phyloP scores from a whole-genome alignment of 64 coral and sea anemone species.

The Trachythela sp. region DNA sequence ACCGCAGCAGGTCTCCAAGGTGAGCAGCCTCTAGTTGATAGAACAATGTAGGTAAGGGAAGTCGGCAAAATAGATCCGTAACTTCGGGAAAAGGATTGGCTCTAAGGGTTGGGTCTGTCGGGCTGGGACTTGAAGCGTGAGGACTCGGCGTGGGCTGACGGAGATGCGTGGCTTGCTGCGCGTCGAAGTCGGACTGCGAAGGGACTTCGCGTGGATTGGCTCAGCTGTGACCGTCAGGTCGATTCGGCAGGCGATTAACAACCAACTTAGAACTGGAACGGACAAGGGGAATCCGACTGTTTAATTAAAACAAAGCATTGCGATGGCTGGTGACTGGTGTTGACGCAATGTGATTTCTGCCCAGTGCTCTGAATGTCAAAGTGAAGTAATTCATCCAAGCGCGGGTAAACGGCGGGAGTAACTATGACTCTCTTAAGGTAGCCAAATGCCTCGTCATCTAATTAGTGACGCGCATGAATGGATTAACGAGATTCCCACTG shows the following conservation, averaged over 20 bases:
- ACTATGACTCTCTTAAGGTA: background rate
- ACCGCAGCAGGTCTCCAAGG: slow-evolving; percentile 17
- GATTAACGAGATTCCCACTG: background rate
- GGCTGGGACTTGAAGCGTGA: slow-evolving; percentile 8
- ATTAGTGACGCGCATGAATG: background rate
- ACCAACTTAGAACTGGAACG: slow-evolving; percentile 19
- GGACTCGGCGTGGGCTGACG: background rate
- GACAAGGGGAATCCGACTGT: background rate
- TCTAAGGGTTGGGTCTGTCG: slow-evolving; percentile 14
- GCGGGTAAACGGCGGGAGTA: slow-evolving; percentile 6
- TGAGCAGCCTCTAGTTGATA: too few species aligned
- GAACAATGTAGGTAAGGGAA: too few species aligned
- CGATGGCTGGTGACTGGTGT: slow-evolving; percentile 22
- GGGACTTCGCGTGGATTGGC: background rate
- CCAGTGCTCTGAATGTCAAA: slow-evolving; percentile 31
- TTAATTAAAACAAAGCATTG: slow-evolving; percentile 13
- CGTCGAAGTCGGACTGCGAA: background rate
- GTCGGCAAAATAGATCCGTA: slow-evolving; percentile 7
- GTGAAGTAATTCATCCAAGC: slow-evolving; percentile 24
- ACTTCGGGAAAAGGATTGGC: slow-evolving; percentile 18
- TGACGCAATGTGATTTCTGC: slow-evolving; percentile 26
- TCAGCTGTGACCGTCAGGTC: background rate
- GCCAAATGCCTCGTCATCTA: background rate
- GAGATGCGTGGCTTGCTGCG: background rate
- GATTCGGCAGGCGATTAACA: background rate